Evolutionary conservation across 2,888 invertebrate species (phyloP), one percentile per base, ranked within the genome.

Genomic region (Crioceris asparagi): DNA sequence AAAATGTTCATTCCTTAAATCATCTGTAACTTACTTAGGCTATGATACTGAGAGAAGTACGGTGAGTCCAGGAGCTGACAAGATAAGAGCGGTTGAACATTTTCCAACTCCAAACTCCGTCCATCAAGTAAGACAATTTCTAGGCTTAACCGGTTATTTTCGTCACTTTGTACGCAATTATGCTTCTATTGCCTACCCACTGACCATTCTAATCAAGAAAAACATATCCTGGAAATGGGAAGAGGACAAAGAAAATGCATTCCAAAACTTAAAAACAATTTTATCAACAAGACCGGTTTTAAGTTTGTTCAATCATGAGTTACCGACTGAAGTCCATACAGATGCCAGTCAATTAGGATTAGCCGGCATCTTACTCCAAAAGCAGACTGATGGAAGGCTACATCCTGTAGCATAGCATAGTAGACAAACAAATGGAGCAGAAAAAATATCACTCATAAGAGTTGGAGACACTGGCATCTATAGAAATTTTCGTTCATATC

Each of bases 361-460:
- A 8, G 56, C 43, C 4, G 55, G 47, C 1, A 51, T 55, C 1
- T 32, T 59, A n/a, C 19, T 58, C 3, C n/a, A n/a, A n/a, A n/a
- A n/a, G n/a, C n/a, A n/a, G n/a, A 14, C 27, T 11, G 50, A 51
- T 10, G 25, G 30, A 1, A 30, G 38, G 4, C 32, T 52, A 34
- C 45, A 52, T 23, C 52, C 52, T 2, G 49, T 57, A 6, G 52
- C 53, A 1, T 62, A 56, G 32, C 54, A 48, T 18, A 59, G 56
- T 27, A 48, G 55, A n/a, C 56, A 54, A 31, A 53, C 60, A 1
- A 50, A 50, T 0, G 44, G 36, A 2, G 46, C 50, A 2, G 63
- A 65, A 38, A 12, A 54, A 49, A 19, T 60, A 57, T 23, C 55
- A 55, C 18, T 54, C 54, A 1, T 57, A 55, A 17, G 63, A 65